Percentiles rank a stretch among this genome's conserved stretches.
Evolutionary conservation across 2,113 vertebrate genomes (phyloP).

Genomic region (Picathartes gymnocephalus): DNA sequence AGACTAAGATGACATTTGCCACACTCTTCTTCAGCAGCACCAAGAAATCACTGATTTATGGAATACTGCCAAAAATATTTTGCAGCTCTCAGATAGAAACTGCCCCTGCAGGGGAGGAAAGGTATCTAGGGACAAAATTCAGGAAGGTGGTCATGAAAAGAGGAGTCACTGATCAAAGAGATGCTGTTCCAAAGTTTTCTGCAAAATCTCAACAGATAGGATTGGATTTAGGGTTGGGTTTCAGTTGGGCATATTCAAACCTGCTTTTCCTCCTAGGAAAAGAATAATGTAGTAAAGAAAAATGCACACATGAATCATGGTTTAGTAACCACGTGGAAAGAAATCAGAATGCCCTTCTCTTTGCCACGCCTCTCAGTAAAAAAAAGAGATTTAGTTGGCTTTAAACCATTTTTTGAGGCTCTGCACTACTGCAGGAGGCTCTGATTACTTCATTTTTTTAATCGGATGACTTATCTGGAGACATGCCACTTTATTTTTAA

Average conservation of each 20-base stretch:
- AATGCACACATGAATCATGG: background rate
- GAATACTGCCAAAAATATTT: background rate
- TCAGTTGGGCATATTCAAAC: background rate
- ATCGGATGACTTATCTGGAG: constrained; percentile 19
- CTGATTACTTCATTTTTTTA: constrained; percentile 10
- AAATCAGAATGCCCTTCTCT: background rate
- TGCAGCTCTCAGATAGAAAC: background rate
- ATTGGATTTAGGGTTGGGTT: background rate
- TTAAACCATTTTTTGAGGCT: background rate
- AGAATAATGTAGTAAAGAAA: background rate
- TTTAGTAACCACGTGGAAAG: background rate
- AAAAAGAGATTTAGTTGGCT: background rate
- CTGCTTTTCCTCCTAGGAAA: background rate
- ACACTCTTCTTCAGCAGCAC: background rate
- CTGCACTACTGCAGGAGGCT: background rate
- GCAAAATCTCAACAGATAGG: background rate
- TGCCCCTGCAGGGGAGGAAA: background rate
- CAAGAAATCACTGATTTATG: background rate
- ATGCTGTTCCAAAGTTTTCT: background rate
- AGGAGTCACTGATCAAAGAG: background rate
- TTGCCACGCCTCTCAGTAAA: background rate
- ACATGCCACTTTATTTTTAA: constrained; percentile 53
- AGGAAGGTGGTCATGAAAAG: background rate
- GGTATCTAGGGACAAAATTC: background rate
- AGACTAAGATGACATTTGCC: background rate